Conservation (phyloP, 2,888 invertebrate genomes). For the Sceliomorpha sp. region DNA sequence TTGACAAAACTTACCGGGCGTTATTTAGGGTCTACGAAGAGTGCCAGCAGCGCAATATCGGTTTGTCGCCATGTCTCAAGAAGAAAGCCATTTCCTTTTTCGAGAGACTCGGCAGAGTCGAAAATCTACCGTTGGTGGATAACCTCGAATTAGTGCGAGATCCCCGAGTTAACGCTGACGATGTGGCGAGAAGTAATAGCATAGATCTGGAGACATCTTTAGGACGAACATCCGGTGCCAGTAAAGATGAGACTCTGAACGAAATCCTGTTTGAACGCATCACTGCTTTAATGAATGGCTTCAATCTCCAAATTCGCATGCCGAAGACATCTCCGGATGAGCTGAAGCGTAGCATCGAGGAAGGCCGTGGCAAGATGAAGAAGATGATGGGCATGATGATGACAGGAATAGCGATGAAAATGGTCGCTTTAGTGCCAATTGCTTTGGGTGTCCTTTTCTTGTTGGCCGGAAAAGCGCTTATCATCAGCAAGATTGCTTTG, state of each 20-base stretch:
- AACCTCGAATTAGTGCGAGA: constrained; percentile 86
- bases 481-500: constrained; percentile 90
- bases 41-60: constrained; percentile 85
- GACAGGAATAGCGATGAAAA: constrained; percentile 92
- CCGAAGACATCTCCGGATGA: constrained; percentile 87
- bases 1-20: constrained; percentile 83
- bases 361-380: constrained; percentile 93
- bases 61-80: constrained; percentile 88
- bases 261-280: constrained; percentile 87
- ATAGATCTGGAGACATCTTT: constrained; percentile 85
- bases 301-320: constrained; percentile 88
- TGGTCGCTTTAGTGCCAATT: constrained; percentile 89
- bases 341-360: constrained; percentile 86
- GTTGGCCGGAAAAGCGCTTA: constrained; percentile 92
- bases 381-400: constrained; percentile 96
- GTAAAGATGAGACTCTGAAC: constrained; percentile 85
- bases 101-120: constrained; percentile 88
- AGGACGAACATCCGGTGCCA: constrained; percentile 84
- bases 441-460: constrained; percentile 91
- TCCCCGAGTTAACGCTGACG: constrained; percentile 78
- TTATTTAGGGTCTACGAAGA: constrained; percentile 89
- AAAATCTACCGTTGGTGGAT: constrained; percentile 84
- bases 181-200: constrained; percentile 65
- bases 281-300: constrained; percentile 87
- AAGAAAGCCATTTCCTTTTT: constrained; percentile 90